Evolutionary conservation across 2,797 vertebrate genomes (phyloP), one percentile per base, ranked within the genome.

Genomic region (Okamejei kenojei): DNA sequence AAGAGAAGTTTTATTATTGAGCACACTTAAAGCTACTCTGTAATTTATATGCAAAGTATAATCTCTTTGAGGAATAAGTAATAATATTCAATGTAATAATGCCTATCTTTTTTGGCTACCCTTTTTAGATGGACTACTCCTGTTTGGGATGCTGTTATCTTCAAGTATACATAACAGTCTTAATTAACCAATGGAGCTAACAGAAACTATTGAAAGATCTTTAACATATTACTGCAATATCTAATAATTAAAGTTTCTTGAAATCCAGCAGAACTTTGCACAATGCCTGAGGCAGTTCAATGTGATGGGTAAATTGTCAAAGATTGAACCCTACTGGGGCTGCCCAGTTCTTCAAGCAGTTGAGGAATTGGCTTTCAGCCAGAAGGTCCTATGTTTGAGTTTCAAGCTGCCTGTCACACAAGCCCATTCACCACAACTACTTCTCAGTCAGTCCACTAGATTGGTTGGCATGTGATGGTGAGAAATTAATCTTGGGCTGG

Each of bases 271-370:
- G 35, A 74, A 92, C 23, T 76, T 92, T 54, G 90, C 90, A 15
- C 71, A 76, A 19, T 76, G 90, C 71, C 73, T 92, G 23, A 92
- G 90, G 90, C 90, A 92, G 90, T 76, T 92, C 71, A 10, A 76
- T 74, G 71, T 92, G 90, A 73, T 92, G 71, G 90, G 90, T 92
- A 76, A 92, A 92, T 92, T 92, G 90, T 92, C 90, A 92, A 92
- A 92, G 73, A 45, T 92, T 76, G 71, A 92, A 92, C 35, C 90
- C 90, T 92, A 54, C 23, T 73, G 71, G 65, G 90, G 90, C 90
- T 92, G 26, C 38, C 45, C 90, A 92, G 90, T 92, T 92, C 38
- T 92, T 92, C 38, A 76, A 54, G 68, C 45, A 76, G 68, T 92
- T 76, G 71, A 76, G 38, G 68, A 92, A 13, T 76, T 92, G 90